A percentile compares a stretch with the other conserved stretches of the same genome.
phyloP scores from a whole-genome alignment of 2,888 invertebrate species.

The Lycophotia porphyrea region DNA sequence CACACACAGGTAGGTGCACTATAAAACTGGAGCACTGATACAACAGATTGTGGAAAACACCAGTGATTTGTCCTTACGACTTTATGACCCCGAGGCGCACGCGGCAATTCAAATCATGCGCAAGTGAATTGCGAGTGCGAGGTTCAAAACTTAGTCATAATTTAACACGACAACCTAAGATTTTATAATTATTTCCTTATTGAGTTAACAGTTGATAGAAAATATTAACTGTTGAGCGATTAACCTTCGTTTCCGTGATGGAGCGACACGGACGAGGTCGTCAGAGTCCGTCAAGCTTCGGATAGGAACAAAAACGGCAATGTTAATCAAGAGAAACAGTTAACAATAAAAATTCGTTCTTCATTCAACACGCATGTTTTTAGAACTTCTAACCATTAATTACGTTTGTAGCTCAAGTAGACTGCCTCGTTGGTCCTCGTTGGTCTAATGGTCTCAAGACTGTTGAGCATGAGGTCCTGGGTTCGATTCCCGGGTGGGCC shows the following conservation, averaged over 20 bases:
- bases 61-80: slow-evolving; percentile 31
- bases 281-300: slow-evolving; percentile 48
- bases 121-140: slow-evolving; percentile 51
- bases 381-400: slow-evolving; percentile 14
- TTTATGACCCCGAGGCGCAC: slow-evolving; percentile 31
- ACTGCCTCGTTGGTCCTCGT: too few species aligned
- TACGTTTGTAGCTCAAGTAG: slow-evolving; percentile 25
- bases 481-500: too few species aligned
- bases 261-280: slow-evolving; percentile 67
- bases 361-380: slow-evolving; percentile 58
- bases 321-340: slow-evolving; percentile 64
- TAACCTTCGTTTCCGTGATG: slow-evolving; percentile 69
- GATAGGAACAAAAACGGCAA: slow-evolving; percentile 64
- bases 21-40: slow-evolving; percentile 2
- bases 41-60: slow-evolving; percentile 20
- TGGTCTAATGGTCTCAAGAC: too few species aligned
- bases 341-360: slow-evolving; percentile 53
- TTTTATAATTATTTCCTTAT: slow-evolving; percentile 70
- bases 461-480: too few species aligned
- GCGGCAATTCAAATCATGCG: slow-evolving; percentile 54
- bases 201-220: slow-evolving; percentile 65
- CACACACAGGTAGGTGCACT: background rate
- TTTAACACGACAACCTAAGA: slow-evolving; percentile 55
- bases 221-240: slow-evolving; percentile 64
- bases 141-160: slow-evolving; percentile 38